A percentile compares a stretch with the other conserved stretches of the same genome.
phyloP scores from a whole-genome alignment of 2,113 vertebrate species.

The Canis aureus region DNA sequence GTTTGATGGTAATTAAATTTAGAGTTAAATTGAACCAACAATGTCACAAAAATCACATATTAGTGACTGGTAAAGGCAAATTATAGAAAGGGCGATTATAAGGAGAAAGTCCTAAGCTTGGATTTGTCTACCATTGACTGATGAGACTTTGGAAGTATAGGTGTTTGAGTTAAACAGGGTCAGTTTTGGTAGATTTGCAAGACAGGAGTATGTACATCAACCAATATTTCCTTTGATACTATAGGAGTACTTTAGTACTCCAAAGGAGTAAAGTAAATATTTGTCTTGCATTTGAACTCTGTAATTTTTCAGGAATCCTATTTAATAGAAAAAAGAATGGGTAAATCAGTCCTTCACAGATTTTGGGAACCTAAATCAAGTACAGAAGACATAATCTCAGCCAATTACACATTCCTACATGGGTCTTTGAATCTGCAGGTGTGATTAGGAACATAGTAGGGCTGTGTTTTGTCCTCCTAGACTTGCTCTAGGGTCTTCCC shows the following conservation, averaged over 20 bases:
- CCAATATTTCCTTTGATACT: neutral
- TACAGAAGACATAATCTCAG: neutral
- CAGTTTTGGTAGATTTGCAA: neutral
- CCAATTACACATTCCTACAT: neutral
- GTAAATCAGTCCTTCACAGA: neutral
- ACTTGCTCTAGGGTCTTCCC: neutral
- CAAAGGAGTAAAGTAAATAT: neutral
- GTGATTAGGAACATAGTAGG: neutral
- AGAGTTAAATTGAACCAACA: neutral
- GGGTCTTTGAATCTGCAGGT: neutral
- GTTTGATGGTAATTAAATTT: neutral
- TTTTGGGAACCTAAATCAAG: neutral
- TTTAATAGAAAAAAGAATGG: neutral
- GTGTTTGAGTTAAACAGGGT: neutral
- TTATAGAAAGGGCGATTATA: neutral
- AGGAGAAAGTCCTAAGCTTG: neutral
- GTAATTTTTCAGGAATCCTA: neutral
- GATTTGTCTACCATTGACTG: neutral
- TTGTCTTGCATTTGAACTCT: neutral
- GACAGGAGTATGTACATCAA: neutral
- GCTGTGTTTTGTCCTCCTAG: neutral
- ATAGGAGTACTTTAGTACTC: too few species aligned
- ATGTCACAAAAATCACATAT: neutral
- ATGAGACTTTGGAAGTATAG: neutral
- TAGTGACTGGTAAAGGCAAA: neutral